These are phyloP conservation scores for Drosophila quinaria DNA, from an alignment of 2,888 invertebrate genomes.

Conservation along the genomic window DNA sequence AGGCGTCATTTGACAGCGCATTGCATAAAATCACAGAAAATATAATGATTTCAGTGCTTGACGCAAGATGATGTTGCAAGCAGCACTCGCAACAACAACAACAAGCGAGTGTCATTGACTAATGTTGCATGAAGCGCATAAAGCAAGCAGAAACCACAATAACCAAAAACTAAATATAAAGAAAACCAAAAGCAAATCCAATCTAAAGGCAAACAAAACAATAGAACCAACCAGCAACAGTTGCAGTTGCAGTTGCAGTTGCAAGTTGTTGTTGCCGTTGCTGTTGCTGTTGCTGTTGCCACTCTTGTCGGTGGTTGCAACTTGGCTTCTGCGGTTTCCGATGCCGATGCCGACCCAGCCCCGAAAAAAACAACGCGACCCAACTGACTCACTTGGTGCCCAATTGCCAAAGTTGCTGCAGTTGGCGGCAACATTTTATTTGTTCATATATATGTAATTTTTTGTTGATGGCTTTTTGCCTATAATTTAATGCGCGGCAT, in stretches of 20 bases:
- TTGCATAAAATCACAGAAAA: conserved; percentile 56
- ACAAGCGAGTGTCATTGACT: conserved; percentile 73
- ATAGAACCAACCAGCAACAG: conserved; percentile 50
- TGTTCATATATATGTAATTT: no score
- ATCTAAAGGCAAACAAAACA: conserved; percentile 64
- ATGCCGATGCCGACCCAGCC: conserved; percentile 32
- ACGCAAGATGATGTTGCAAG: conserved; percentile 74
- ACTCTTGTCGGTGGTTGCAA: conserved; percentile 10
- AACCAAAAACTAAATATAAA: conserved; percentile 35
- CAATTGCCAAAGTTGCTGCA: background rate
- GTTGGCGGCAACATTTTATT: conserved; percentile 39
- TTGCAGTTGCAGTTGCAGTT: conserved; percentile 11
- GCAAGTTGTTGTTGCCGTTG: conserved; percentile 30
- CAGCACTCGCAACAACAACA: conserved; percentile 31
- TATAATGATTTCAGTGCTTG: conserved; percentile 69
- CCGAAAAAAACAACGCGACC: conserved; percentile 10
- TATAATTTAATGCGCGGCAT: conserved; percentile 70
- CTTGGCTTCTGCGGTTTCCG: conserved; percentile 51
- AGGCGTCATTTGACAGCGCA: conserved; percentile 26
- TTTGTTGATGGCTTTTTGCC: conserved; percentile 48
- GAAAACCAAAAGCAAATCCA: conserved; percentile 40
- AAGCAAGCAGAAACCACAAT: conserved; percentile 72
- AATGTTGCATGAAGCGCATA: conserved; percentile 80
- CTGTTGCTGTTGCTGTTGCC: conserved; percentile 14
- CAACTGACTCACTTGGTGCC: conserved; percentile 27